Evolutionary conservation across 1,140 invertebrate species (phyloP), one percentile per base, ranked within the genome.

Genomic region (Dryas iulia): DNA sequence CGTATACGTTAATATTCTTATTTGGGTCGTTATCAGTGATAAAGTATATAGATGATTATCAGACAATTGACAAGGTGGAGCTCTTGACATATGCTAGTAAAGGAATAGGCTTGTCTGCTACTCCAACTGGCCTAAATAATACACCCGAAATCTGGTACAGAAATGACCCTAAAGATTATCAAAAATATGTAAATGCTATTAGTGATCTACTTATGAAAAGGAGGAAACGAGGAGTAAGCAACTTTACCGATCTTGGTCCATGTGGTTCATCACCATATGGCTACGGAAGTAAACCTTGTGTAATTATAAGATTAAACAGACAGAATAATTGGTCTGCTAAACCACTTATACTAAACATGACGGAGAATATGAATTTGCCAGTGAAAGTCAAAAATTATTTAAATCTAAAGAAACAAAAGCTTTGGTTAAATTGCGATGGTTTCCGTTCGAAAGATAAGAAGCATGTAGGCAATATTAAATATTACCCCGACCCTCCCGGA

Each of bases 401-500:
- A 58, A 79, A 77, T 24, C 53, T 59, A n/a, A 72, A 83, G 59
- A 72, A 73, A 26, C 69, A 74, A 6, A 90, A 82, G 60, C 59
- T 88, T 6, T 88, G 85, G 84, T 39, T 89, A 7, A 71, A 83
- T 35, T 91, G 89, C 53, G 61, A 69, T 12, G 89, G 89, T 1
- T 78, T 75, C 12, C 78, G 84, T 72, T 63, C 79, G 1, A 86
- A 85, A 54, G 87, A 89, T 69, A 87, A 80, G 30, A 86, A 89
- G 25, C 89, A 91, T 68, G 73, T 91, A 53, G 82, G 84, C 0
- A 78, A 24, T 2, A 79, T 91, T 54, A 74, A 66, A 6, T 91
- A 91, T 35, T 83, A 79, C 59, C 89, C 89, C 0, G 64, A 89
- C 72, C 89, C 89, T 5, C 89, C 89, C 14, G 89, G 89, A 8